Percentiles rank a stretch among this genome's conserved stretches.
Evolutionary conservation across 1,140 invertebrate genomes (phyloP).

Genomic region (Trichonephila clavipes): DNA sequence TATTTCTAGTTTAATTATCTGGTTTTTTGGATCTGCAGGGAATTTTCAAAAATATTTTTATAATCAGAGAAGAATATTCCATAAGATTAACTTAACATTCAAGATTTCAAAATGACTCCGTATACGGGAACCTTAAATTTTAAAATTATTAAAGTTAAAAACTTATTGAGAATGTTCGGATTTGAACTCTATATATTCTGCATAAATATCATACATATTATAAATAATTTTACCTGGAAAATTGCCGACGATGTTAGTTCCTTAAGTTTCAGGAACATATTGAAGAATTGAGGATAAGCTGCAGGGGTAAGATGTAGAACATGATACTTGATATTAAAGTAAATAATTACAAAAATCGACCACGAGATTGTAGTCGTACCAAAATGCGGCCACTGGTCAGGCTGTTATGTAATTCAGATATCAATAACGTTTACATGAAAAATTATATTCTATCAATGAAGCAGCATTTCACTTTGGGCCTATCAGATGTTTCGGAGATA

Average conservation of each 20-base stretch:
- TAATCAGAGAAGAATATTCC: too few relatives aligned
- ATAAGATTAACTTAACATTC: too few relatives aligned
- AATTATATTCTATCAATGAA: too few relatives aligned
- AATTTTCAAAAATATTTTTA: too few relatives aligned
- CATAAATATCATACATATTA: background rate
- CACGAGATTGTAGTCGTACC: background rate
- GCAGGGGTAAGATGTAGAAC: conserved; percentile 78
- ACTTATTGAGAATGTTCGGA: too few relatives aligned
- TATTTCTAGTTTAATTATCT: too few relatives aligned
- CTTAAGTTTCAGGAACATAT: conserved; percentile 99
- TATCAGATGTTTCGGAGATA: background rate
- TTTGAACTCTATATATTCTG: background rate
- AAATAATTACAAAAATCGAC: background rate
- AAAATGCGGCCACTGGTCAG: background rate
- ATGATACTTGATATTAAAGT: background rate
- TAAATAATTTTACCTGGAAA: conserved; percentile 84
- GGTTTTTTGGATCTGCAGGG: too few relatives aligned
- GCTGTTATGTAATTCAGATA: background rate
- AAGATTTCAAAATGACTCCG: too few relatives aligned
- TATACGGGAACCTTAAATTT: background rate
- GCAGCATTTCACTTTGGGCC: background rate
- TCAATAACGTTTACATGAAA: too few relatives aligned
- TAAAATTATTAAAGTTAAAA: background rate
- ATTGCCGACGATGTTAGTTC: conserved; percentile 95
- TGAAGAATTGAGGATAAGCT: conserved; percentile 99